Evolutionary conservation across 2,113 vertebrate species (phyloP).

Genomic region (Sceloporus tristichus): DNA sequence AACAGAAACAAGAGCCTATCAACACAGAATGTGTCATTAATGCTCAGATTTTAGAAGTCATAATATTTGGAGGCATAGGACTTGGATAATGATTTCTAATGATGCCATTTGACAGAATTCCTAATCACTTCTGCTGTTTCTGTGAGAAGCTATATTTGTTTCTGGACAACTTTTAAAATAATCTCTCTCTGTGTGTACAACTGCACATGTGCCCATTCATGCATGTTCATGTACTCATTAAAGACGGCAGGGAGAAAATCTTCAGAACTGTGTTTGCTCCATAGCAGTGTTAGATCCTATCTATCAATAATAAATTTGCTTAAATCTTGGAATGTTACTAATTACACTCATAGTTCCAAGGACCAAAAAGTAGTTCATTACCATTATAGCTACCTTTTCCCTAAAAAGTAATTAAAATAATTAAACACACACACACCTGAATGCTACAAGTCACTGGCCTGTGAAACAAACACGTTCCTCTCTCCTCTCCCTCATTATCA

Average conservation of each 20-base stretch:
- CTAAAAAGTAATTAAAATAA: background rate
- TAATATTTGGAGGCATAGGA: constrained; percentile 27
- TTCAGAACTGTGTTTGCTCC: background rate
- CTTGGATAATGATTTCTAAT: constrained; percentile 10
- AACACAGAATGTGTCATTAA: constrained; percentile 32
- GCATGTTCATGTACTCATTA: background rate
- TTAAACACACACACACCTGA: background rate
- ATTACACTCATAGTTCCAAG: background rate
- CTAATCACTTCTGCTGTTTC: constrained; percentile 50
- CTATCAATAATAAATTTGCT: background rate
- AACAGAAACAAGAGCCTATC: constrained; percentile 13
- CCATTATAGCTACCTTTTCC: background rate
- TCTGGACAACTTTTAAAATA: constrained; percentile 34
- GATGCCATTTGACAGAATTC: constrained; percentile 42
- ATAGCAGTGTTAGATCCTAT: constrained; percentile 29
- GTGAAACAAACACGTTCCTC: background rate
- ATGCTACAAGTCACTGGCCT: background rate
- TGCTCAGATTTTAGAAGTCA: constrained; percentile 21
- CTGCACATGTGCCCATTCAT: background rate
- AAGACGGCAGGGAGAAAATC: constrained; percentile 2
- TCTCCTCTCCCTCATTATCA: background rate
- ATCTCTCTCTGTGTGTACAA: background rate
- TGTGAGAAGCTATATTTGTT: constrained; percentile 51
- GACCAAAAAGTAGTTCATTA: background rate
- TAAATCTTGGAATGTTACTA: background rate